Percentiles rank a stretch among this genome's conserved stretches.
Conservation (phyloP, 2,888 invertebrate species). For the Spodoptera exigua region DNA sequence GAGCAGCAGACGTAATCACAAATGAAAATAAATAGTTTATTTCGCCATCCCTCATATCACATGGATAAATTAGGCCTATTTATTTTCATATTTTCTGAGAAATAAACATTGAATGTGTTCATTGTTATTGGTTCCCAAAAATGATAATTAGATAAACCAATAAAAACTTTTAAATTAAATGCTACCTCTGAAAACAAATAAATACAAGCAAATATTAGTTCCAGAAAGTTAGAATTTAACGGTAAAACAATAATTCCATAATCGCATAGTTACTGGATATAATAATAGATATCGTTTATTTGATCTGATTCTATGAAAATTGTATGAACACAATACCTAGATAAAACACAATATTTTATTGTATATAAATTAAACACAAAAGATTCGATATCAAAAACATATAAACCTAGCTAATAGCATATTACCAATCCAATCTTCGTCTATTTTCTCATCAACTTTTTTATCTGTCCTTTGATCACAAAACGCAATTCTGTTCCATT, state of each 20-base stretch:
- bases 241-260: too few species aligned
- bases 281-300: too few species aligned
- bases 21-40: conserved; percentile 55
- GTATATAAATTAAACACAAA: too few species aligned
- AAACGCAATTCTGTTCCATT: conserved; percentile 51
- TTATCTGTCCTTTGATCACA: conserved; percentile 50
- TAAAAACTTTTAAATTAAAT: background rate
- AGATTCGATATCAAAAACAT: conserved; percentile 36
- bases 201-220: too few species aligned
- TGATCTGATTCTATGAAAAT: too few species aligned
- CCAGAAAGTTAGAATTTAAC: too few species aligned
- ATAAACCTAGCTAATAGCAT: conserved; percentile 33
- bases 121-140: too few species aligned
- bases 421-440: conserved; percentile 38
- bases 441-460: conserved; percentile 54
- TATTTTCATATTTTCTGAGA: conserved; percentile 1
- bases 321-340: too few species aligned
- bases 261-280: too few species aligned
- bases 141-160: too few species aligned
- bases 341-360: too few species aligned
- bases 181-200: conserved; percentile 4
- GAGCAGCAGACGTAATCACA: conserved; percentile 56
- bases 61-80: conserved; percentile 13
- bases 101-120: background rate
- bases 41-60: conserved; percentile 28